These are phyloP conservation scores for Oscheius sp. DNA, from an alignment of 2,888 invertebrate species.

Conservation along the genomic window DNA sequence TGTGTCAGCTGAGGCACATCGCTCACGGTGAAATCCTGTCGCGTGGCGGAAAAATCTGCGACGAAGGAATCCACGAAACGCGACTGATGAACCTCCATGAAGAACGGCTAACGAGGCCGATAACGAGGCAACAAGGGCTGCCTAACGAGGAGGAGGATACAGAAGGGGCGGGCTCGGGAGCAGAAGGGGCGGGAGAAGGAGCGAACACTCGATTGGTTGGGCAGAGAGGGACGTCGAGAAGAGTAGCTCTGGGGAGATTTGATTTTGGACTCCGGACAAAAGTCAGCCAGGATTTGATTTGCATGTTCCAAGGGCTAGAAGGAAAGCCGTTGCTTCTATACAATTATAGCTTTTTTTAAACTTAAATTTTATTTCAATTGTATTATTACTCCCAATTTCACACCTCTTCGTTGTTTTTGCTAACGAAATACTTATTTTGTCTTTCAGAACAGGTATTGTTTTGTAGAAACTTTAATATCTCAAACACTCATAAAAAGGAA, in stretches of 20 bases:
- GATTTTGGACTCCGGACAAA: not conserved
- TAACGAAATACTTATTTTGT: not conserved
- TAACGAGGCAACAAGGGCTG: conserved; percentile 24
- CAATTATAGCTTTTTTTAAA: not conserved
- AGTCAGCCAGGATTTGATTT: not conserved
- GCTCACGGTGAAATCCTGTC: conserved; percentile 20
- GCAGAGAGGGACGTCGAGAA: not conserved
- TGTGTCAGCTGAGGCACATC: not conserved
- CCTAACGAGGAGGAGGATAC: conserved; percentile 10
- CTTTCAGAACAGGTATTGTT: not conserved
- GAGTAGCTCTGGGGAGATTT: not conserved
- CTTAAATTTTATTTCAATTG: not conserved
- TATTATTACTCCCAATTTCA: not conserved
- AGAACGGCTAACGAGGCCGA: conserved; percentile 22
- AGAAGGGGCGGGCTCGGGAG: conserved; percentile 15
- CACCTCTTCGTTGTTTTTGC: not conserved
- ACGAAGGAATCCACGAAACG: not conserved
- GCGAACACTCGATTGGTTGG: not conserved
- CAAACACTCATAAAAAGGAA: not conserved
- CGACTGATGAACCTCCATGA: conserved; percentile 53
- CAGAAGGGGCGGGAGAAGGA: not conserved
- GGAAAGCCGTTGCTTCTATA: no score
- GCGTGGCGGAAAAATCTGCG: not conserved
- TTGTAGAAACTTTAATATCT: not conserved
- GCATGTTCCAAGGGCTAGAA: not conserved